Conservation (phyloP, 2,888 invertebrate genomes). For the Clistopyga incitator region DNA sequence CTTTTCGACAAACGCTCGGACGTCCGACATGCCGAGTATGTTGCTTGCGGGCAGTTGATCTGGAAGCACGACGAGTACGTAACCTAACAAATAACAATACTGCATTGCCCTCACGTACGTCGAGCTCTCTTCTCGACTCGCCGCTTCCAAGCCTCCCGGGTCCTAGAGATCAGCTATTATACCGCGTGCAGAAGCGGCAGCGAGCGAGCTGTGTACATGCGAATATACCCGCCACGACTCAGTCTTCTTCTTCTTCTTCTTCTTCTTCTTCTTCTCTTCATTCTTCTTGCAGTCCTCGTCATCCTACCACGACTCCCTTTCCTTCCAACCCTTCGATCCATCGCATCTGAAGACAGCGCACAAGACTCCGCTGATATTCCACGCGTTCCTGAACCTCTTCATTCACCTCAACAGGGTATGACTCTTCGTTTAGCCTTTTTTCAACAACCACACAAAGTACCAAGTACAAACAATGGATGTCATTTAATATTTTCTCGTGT, state of each 20-base stretch:
- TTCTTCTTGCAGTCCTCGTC: not conserved
- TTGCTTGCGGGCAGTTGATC: constrained; percentile 68
- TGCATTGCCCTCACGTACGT: constrained; percentile 78
- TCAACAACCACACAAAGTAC: constrained; percentile 19
- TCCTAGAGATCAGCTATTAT: constrained; percentile 76
- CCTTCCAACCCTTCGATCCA: constrained; percentile 24
- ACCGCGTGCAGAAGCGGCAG: constrained; percentile 62
- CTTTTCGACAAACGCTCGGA: not conserved
- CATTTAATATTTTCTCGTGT: no score
- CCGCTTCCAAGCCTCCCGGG: constrained; percentile 10
- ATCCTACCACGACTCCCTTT: constrained; percentile 21
- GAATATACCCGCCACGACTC: constrained; percentile 69
- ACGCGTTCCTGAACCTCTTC: constrained; percentile 38
- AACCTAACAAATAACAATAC: constrained; percentile 80
- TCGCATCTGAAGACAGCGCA: constrained; percentile 11
- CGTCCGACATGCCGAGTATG: not conserved
- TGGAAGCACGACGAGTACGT: constrained; percentile 74
- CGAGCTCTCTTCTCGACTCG: constrained; percentile 49
- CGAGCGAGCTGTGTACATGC: constrained; percentile 40
- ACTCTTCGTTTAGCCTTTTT: not conserved
- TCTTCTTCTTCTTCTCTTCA: constrained; percentile 45
- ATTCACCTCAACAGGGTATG: constrained; percentile 25
- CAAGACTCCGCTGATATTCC: constrained; percentile 35
- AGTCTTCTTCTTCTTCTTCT: constrained; percentile 51
- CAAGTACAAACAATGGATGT: constrained; percentile 1